Percentiles rank a stretch among this genome's conserved stretches.
These are phyloP conservation scores for Denticeps clupeoides DNA, from an alignment of 2,797 vertebrate genomes.

Conservation along the genomic window DNA sequence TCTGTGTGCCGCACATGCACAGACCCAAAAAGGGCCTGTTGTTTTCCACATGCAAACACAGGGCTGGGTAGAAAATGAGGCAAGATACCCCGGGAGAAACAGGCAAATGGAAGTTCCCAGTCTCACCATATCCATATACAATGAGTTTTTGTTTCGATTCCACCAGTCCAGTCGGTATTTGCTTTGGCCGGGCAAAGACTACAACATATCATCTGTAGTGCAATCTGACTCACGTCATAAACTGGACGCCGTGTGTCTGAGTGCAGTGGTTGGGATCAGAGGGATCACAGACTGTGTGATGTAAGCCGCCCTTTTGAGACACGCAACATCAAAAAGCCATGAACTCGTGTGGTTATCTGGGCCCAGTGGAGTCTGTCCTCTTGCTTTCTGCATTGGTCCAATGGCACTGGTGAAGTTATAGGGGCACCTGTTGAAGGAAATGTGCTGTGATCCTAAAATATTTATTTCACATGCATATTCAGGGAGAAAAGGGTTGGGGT, in stretches of 20 bases:
- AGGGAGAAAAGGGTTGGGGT: too few species aligned
- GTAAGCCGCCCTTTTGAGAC: background rate
- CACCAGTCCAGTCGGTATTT: conserved; percentile 22
- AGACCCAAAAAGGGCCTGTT: conserved; percentile 54
- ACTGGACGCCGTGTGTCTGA: conserved; percentile 23
- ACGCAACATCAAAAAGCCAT: background rate
- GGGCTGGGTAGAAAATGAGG: conserved; percentile 44
- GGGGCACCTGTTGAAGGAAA: too few species aligned
- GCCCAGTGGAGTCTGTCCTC: too few species aligned
- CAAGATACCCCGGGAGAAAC: conserved; percentile 44
- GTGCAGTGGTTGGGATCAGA: conserved; percentile 4
- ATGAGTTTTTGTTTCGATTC: conserved; percentile 50
- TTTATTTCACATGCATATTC: too few species aligned
- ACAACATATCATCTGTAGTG: conserved; percentile 29
- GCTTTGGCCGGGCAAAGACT: conserved; percentile 22
- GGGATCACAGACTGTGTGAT: conserved; percentile 14
- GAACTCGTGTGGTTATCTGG: too few species aligned
- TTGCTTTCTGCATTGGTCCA: too few species aligned
- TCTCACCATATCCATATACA: conserved; percentile 42
- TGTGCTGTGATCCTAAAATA: too few species aligned
- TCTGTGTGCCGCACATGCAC: conserved; percentile 44
- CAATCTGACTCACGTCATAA: conserved; percentile 30
- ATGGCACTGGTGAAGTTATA: too few species aligned
- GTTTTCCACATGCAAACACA: conserved; percentile 49
- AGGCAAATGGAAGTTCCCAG: conserved; percentile 33